phyloP scores from a whole-genome alignment of 2,888 invertebrate species.

The Watsonalla cultraria region DNA sequence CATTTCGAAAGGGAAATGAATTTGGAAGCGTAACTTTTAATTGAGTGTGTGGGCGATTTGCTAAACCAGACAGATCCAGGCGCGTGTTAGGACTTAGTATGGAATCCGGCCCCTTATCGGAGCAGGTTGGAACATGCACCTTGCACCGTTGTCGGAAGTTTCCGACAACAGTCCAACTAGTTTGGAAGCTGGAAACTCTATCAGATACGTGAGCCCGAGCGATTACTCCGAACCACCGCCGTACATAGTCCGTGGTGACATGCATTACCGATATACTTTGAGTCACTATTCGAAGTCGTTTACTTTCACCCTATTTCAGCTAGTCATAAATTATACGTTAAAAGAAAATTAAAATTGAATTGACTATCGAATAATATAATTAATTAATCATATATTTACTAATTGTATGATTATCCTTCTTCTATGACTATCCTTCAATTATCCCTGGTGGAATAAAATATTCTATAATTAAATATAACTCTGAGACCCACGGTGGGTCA shows the following conservation, averaged over 20 bases:
- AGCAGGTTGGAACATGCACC: conserved; percentile 62
- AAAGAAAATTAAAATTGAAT: no score
- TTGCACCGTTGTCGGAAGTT: conserved; percentile 63
- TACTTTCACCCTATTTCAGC: not conserved
- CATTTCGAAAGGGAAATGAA: not conserved
- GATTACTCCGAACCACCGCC: conserved; percentile 52
- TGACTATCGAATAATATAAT: no score
- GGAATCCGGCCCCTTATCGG: conserved; percentile 64
- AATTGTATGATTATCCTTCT: no score
- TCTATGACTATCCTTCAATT: no score
- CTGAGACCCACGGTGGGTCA: no score
- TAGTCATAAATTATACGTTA: no score
- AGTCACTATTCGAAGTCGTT: not conserved
- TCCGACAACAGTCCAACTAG: conserved; percentile 70
- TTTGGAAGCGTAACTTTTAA: conserved; percentile 48
- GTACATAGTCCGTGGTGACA: conserved; percentile 19
- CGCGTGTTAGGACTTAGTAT: conserved; percentile 62
- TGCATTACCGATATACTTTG: conserved; percentile 28
- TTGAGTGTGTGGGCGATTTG: conserved; percentile 46
- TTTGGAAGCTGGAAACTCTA: conserved; percentile 73
- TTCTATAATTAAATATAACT: no score
- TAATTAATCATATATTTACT: no score
- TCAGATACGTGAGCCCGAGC: conserved; percentile 70
- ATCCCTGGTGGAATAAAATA: no score
- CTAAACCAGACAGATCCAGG: conserved; percentile 27